Evolutionary conservation across 1,140 invertebrate genomes (phyloP).

Genomic region (Himalopsyche phryganea): DNA sequence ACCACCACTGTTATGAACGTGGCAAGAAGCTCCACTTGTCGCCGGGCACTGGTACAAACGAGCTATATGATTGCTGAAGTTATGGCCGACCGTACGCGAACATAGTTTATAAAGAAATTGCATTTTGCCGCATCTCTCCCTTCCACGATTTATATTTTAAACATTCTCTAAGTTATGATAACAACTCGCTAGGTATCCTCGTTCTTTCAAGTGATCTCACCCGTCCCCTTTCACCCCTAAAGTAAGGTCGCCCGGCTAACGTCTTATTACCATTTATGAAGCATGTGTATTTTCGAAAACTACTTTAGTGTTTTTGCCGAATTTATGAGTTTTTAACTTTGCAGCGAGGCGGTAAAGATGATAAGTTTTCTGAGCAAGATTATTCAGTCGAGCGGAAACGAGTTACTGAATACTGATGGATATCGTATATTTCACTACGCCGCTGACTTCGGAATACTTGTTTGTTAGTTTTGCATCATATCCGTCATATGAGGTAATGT

Average conservation of each 20-base stretch:
- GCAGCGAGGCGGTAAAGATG: constrained; percentile 23
- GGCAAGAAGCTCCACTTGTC: neutral
- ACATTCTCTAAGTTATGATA: constrained; percentile 27
- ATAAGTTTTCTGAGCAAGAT: constrained; percentile 23
- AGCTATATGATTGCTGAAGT: constrained; percentile 30
- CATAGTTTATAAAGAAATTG: constrained; percentile 34
- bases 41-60: constrained; percentile 7
- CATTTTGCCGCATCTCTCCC: constrained; percentile 13
- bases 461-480: neutral
- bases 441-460: neutral
- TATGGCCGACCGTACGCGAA: constrained; percentile 15
- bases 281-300: constrained; percentile 26
- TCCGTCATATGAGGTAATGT: neutral
- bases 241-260: constrained; percentile 10
- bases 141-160: constrained; percentile 32
- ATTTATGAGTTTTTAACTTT: constrained; percentile 33
- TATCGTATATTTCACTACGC: constrained; percentile 16
- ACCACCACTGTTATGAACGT: no score
- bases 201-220: neutral
- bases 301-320: constrained; percentile 25
- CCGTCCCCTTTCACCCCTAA: neutral
- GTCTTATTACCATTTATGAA: constrained; percentile 31
- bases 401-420: constrained; percentile 13
- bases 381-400: constrained; percentile 18
- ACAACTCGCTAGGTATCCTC: neutral